phyloP scores from a whole-genome alignment of 2,797 vertebrate genomes.

The Enteromius thamalakanensis region DNA sequence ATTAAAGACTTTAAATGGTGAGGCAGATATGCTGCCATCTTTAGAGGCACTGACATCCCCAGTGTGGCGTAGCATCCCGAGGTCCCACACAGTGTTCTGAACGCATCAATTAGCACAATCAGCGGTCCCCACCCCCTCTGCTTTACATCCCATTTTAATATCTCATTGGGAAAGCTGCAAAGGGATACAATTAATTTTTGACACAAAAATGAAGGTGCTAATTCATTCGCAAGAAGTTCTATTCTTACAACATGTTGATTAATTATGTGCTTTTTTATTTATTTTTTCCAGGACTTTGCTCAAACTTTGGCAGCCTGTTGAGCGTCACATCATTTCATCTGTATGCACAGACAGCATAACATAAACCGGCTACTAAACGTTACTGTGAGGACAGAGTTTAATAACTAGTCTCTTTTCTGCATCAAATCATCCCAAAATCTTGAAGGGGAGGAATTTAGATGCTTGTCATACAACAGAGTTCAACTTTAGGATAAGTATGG shows the following conservation, averaged over 20 bases:
- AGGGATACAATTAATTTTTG: constrained; percentile 84
- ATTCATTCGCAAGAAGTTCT: constrained; percentile 85
- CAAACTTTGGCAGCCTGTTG: constrained; percentile 1
- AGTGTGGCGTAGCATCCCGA: constrained; percentile 48
- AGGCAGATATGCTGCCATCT: constrained; percentile 54
- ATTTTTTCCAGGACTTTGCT: constrained; percentile 33
- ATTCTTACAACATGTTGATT: constrained; percentile 70
- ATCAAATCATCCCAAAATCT: constrained; percentile 48
- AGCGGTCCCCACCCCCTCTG: constrained; percentile 53
- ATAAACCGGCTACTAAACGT: background rate
- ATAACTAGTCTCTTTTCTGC: constrained; percentile 46
- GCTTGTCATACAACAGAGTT: background rate
- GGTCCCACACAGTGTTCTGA: constrained; percentile 58
- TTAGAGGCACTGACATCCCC: constrained; percentile 60
- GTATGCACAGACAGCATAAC: constrained; percentile 8
- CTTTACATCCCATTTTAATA: constrained; percentile 63
- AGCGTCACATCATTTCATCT: background rate
- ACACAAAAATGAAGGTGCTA: constrained; percentile 84
- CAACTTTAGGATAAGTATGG: background rate
- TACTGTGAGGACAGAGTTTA: constrained; percentile 30
- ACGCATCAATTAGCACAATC: constrained; percentile 65
- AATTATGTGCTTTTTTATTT: constrained; percentile 54
- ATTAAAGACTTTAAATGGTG: constrained; percentile 62
- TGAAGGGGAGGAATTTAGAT: background rate
- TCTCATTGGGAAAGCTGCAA: constrained; percentile 60